These are phyloP conservation scores for Alethe castanea DNA, from an alignment of 2,113 vertebrate species.

Conservation along the genomic window DNA sequence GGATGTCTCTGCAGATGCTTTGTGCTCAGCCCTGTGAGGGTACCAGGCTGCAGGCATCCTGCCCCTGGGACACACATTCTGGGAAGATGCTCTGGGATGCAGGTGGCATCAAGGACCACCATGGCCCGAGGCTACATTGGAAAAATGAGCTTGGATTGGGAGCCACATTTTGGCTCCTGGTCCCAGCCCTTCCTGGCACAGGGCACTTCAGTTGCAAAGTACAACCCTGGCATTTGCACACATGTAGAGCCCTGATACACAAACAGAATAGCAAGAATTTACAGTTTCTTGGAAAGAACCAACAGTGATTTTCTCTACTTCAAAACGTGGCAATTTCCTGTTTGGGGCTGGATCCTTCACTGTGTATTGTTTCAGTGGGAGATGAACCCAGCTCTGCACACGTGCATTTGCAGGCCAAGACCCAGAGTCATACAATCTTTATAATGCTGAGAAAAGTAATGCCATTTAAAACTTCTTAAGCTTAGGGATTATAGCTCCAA, in stretches of 20 bases:
- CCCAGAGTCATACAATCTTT: neutral
- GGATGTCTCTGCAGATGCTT: neutral
- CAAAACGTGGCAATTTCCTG: neutral
- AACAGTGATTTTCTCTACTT: neutral
- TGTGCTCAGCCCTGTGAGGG: neutral
- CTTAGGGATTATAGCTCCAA: neutral
- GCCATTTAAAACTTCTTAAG: neutral
- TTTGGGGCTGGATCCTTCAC: neutral
- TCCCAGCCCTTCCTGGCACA: neutral
- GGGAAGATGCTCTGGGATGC: neutral
- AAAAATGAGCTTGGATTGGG: neutral
- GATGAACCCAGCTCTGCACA: neutral
- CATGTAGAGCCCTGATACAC: neutral
- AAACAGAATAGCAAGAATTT: neutral
- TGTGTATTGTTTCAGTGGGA: neutral
- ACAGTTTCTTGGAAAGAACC: neutral
- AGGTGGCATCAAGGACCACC: neutral
- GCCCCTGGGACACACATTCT: rapidly evolving
- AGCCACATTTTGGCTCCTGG: neutral
- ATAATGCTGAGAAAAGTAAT: neutral
- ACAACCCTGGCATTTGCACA: neutral
- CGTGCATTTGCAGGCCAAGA: neutral
- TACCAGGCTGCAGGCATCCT: neutral
- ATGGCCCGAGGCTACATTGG: rapidly evolving
- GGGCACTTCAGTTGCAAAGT: neutral